Base-by-base conservation (phyloP, 1,140 invertebrate genomes). In the Hycleus cichorii region DNA sequence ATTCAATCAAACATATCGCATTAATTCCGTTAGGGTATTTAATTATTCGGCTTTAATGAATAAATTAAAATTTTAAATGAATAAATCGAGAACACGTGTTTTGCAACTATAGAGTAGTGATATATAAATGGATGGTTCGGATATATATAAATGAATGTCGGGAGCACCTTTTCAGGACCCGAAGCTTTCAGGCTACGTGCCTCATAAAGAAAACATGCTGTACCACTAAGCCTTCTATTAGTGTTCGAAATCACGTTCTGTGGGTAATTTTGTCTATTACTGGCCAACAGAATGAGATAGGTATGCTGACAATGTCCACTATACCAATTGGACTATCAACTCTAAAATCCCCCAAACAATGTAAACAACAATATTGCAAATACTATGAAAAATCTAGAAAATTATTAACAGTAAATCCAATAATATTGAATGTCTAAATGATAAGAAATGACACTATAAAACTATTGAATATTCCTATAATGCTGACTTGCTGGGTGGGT, bases 191-290 rank as follows among this genome's bases (percentile, higher is more conserved):
- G 57, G 50, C 39, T 69, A 70, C 68, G 68, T 70, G 68, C 62
- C 64, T 69, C 68, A 70, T 70, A 70, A 70, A 70, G 68, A 70
- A 70, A 70, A 70, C 68, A 70, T 70, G 66, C 68, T 65, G 67
- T 68, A 61, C 58, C 49, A 51, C 58, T 70, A 70, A 68, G 68
- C 68, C 65, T 66, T 69, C 65, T 68, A 69, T 69, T 67, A 69
- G 62, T 63, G 68, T 69, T 70, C 62, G 64, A 66, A 64, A 67
- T 67, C 68, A 70, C 68, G 68, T 69, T 60, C 59, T 53, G 44
- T 45, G 53, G 59, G 64, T 68, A 68, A 68, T 68, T 66, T 68
- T 58, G 58, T 63, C 64, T 64, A 65, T 68, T 68, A 68, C 58
- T 49, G 57, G 53, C 53, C 32, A 56, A 48, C 47, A 39, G 45